phyloP scores from a whole-genome alignment of 2,888 invertebrate genomes.

The Parochlus steinenii region DNA sequence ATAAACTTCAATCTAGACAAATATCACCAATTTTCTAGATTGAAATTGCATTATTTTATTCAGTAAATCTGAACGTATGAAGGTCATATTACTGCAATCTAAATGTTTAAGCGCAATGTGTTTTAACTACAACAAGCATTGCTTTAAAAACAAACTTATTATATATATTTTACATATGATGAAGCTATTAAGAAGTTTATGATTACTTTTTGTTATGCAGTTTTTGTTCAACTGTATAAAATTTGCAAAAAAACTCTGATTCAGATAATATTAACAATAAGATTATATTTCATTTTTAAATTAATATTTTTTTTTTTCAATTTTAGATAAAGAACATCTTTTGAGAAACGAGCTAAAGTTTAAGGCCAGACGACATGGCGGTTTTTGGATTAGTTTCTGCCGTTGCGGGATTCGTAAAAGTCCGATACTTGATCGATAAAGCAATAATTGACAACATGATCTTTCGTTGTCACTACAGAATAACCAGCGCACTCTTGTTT shows the following conservation, averaged over 20 bases:
- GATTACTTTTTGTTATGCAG: not conserved
- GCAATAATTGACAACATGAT: constrained; percentile 81
- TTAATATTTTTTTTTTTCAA: not conserved
- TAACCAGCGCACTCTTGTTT: constrained; percentile 73
- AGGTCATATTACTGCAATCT: no score
- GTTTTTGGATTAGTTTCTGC: constrained; percentile 73
- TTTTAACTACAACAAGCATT: no score
- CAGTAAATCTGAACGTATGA: no score
- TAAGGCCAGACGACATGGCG: no score
- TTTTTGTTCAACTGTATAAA: not conserved
- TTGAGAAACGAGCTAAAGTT: no score
- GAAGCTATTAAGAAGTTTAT: no score
- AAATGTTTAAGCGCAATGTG: no score
- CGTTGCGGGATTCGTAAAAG: constrained; percentile 79
- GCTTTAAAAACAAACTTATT: no score
- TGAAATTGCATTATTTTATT: no score
- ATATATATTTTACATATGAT: no score
- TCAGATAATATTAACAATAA: not conserved
- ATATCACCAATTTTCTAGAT: no score
- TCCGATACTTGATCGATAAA: constrained; percentile 74
- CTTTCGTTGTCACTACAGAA: constrained; percentile 75
- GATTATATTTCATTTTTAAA: not conserved
- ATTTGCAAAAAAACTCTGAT: not conserved
- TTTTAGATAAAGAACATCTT: not conserved
- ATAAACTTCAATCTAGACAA: no score